Evolutionary conservation across 2,797 vertebrate genomes (phyloP).

Genomic region (Gymnoscopelus microlampas): DNA sequence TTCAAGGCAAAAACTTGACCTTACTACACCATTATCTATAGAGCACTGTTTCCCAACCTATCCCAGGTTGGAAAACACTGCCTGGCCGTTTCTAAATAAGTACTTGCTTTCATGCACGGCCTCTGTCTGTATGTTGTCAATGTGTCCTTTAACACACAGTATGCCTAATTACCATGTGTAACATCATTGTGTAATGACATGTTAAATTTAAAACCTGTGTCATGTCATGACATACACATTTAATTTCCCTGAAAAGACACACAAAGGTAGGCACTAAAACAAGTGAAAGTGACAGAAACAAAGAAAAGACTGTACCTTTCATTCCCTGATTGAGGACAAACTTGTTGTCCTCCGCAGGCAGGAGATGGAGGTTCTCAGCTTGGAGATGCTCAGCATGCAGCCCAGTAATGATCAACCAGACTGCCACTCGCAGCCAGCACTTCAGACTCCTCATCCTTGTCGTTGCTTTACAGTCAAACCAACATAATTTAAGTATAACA

Average conservation of each 20-base stretch:
- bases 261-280: neutral
- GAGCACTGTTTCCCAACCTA: no score
- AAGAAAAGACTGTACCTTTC: constrained; percentile 75
- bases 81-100: no score
- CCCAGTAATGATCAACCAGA: constrained; percentile 57
- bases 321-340: constrained; percentile 79
- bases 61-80: neutral
- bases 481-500: constrained; percentile 1
- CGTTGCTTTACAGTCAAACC: constrained; percentile 28
- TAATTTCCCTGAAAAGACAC: neutral
- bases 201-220: no score
- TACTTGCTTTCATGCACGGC: no score
- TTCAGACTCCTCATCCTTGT: constrained; percentile 62
- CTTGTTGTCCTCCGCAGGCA: constrained; percentile 72
- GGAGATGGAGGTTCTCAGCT: constrained; percentile 82
- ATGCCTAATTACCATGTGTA: no score
- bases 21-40: neutral
- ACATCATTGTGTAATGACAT: no score
- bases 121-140: no score
- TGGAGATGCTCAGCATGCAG: constrained; percentile 61
- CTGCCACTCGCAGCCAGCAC: constrained; percentile 46
- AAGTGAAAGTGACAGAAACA: constrained; percentile 15
- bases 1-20: neutral
- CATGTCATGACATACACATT: neutral
- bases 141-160: no score